phyloP scores from a whole-genome alignment of 2,888 invertebrate species.

The Conomelus anceps region DNA sequence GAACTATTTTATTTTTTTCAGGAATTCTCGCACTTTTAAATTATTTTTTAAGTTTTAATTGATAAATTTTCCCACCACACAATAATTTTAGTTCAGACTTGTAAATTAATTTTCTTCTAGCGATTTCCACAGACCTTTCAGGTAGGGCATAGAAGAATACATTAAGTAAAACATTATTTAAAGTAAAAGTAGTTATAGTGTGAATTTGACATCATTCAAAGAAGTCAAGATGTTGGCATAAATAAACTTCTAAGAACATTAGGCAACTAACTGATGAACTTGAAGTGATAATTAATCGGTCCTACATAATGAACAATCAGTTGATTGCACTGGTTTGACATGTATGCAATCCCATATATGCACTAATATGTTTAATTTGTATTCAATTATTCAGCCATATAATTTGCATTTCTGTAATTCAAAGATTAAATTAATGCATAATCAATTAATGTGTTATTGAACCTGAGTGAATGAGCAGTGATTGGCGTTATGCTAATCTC shows the following conservation, averaged over 20 bases:
- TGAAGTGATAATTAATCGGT: neutral
- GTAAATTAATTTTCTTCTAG: no score
- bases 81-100: no score
- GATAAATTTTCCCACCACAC: no score
- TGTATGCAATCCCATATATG: neutral
- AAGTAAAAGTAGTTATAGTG: no score
- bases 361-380: neutral
- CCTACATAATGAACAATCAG: neutral
- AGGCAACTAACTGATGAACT: no score
- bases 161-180: no score
- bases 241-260: neutral
- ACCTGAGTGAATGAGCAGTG: neutral
- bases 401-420: neutral
- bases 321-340: neutral
- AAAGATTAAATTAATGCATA: neutral
- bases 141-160: no score
- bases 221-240: neutral
- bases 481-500: neutral
- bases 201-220: no score
- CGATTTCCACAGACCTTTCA: no score
- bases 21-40: no score
- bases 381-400: neutral
- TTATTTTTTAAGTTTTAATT: no score
- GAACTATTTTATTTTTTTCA: no score
- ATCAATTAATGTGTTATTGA: neutral